A percentile compares a stretch with the other conserved stretches of the same genome.
Evolutionary conservation across 2,113 vertebrate genomes (phyloP).

Genomic region (Marmota monax): DNA sequence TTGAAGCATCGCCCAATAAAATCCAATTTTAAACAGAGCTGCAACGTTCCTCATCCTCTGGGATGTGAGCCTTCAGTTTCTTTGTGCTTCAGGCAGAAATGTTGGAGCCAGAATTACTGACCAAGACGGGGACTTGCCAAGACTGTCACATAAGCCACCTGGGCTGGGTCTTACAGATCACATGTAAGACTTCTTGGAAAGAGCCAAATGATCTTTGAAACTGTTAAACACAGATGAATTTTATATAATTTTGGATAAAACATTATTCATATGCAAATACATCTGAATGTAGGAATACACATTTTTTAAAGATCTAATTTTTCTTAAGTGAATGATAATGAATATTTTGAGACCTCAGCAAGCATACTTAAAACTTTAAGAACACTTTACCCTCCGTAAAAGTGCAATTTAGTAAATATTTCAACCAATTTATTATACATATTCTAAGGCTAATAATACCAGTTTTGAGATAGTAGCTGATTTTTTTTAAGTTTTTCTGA

Average conservation of each 20-base stretch:
- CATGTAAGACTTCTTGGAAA: background rate
- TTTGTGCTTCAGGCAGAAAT: slow-evolving; percentile 33
- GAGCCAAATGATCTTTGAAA: background rate
- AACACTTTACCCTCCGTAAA: background rate
- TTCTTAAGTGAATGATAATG: background rate
- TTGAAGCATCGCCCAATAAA: slow-evolving; percentile 77
- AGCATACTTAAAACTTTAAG: background rate
- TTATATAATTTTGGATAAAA: background rate
- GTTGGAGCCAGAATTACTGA: background rate
- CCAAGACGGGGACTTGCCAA: background rate
- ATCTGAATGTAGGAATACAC: background rate
- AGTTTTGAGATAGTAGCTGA: background rate
- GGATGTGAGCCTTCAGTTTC: slow-evolving; percentile 41
- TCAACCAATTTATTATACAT: background rate
- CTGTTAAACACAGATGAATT: background rate
- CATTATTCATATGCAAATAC: background rate
- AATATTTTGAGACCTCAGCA: background rate
- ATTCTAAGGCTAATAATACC: background rate
- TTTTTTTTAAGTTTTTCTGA: background rate
- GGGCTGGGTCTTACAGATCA: background rate
- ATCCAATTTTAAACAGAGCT: slow-evolving; percentile 70
- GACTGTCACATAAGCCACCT: background rate
- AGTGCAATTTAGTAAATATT: background rate
- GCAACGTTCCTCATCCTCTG: slow-evolving; percentile 22
- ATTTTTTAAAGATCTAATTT: background rate